Evolutionary conservation across 2,797 vertebrate genomes (phyloP), one percentile per base, ranked within the genome.

Genomic region (Argyrosomus regius): DNA sequence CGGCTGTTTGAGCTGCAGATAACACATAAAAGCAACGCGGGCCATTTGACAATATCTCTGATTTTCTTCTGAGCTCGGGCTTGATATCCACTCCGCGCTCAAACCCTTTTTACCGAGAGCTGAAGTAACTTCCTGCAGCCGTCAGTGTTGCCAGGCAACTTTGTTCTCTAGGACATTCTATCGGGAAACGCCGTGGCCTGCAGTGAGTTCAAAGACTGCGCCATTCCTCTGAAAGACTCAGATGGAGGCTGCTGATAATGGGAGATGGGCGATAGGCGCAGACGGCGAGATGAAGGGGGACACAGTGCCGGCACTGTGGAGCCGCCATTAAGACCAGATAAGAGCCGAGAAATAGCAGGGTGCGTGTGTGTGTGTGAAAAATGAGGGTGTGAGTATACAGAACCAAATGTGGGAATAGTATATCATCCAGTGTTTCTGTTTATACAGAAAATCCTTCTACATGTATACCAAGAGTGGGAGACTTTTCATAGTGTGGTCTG

Each of bases 91-190:
- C 69, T 60, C 62, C 2, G 20, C 41, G 62, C 63, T 50, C 17
- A 52, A 72, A 63, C 18, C 22, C 14, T 24, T 78, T 67, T 45
- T 18, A 41, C 50, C 5, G 48, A 57, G 56, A 75, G 72, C 76
- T 60, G 31, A 45, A 78, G 75, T 35, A 62, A 86, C 84, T 88
- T 87, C 78, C 83, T 81, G 50, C 50, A 54, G 84, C 76, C 26
- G 6, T 75, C 67, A 63, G 64, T 78, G 88, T 88, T 91, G 87
- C 85, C 83, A 70, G 74, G 89, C 78, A 91, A 89, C 88, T 89
- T 91, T 89, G 78, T 80, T 85, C 64, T 80, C 60, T 12, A 54
- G 77, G 75, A 87, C 78, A 61, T 54, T 72, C 57, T 64, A 71
- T 64, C 46, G 61, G 81, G 66, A 70, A 77, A 83, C 18, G 65